Percentiles rank a stretch among this genome's conserved stretches.
Conservation (phyloP, 2,113 vertebrate species). For the Alosa alosa region DNA sequence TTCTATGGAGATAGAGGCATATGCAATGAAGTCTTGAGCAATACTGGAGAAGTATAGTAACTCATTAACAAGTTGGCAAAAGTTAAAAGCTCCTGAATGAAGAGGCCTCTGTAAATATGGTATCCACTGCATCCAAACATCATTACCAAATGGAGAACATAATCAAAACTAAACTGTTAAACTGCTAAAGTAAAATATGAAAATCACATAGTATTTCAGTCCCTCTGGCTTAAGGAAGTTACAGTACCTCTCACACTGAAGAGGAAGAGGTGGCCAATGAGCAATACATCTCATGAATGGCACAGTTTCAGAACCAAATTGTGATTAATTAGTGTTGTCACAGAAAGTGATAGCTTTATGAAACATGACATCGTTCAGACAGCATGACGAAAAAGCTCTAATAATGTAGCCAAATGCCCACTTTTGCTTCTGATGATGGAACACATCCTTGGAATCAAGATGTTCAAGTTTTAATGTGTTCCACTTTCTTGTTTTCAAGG, state of each 20-base stretch:
- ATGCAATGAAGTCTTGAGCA: background rate
- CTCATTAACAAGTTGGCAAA: background rate
- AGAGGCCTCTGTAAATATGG: background rate
- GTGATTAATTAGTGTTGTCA: conserved; percentile 14
- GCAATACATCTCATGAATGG: background rate
- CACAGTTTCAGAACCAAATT: background rate
- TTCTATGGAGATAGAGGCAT: background rate
- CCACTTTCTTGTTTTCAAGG: background rate
- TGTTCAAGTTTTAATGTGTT: background rate
- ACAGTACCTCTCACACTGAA: background rate
- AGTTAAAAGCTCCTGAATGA: background rate
- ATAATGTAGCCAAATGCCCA: conserved; percentile 22
- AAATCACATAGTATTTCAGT: too few species aligned
- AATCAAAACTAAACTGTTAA: too few species aligned
- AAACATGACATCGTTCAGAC: conserved; percentile 10
- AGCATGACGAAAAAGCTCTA: conserved; percentile 24
- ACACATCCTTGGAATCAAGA: conserved; percentile 16
- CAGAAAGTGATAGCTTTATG: conserved; percentile 15
- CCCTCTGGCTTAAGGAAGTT: background rate
- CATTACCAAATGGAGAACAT: background rate
- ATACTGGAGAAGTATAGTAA: background rate
- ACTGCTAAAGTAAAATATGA: too few species aligned
- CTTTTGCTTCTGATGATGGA: conserved; percentile 10
- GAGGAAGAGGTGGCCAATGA: background rate
- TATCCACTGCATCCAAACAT: background rate